Base-by-base conservation (phyloP, 1,140 invertebrate species). In the Bombus pascuorum region DNA sequence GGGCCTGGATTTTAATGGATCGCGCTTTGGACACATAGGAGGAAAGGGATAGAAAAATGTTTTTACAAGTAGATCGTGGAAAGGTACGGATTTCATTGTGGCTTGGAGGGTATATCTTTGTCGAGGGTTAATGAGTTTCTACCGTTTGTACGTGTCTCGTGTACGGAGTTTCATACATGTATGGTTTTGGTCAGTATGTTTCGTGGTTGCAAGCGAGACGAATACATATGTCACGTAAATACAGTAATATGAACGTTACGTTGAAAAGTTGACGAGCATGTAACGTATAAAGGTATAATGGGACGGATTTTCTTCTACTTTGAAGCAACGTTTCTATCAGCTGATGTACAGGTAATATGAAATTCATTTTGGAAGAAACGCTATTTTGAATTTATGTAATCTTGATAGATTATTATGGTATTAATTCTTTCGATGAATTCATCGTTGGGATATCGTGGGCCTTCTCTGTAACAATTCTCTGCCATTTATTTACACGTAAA, bases 61-160 rank as follows among this genome's bases (percentile, higher is more conserved):
- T 78, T 78, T 39, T 42, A 77, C 57, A n/a, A 66, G 37, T 62
- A 65, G 59, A 65, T 42, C 18, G 53, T 42, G 25, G 39, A 65
- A 65, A 65, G 59, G 28, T 53, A 53, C 47, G 47, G 18, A 53
- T 42, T 77, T 65, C 75, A n/a, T 25, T 12, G 25, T 34, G 9
- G 4, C 1, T n/a, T 13, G 15, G 6, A 9, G 15, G 12, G 53
- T 28, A 37, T 77, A 42, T 65, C 57, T 76, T 78, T 78, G 28
- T 65, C n/a, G 15, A 12, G 57, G n/a, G 75, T 78, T 78, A 78
- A 78, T 65, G 75, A 78, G 75, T 78, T 78, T 65, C 75, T 65
- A 42, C 53, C 25, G 34, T 62, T 78, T 65, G 37, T n/a, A 15
- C 13, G 8, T 5, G 18, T 62, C 37, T 42, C 57, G 28, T 32